Evolutionary conservation across 2,113 vertebrate species (phyloP), one percentile per base, ranked within the genome.

Genomic region (Phylloscopus trochilus): DNA sequence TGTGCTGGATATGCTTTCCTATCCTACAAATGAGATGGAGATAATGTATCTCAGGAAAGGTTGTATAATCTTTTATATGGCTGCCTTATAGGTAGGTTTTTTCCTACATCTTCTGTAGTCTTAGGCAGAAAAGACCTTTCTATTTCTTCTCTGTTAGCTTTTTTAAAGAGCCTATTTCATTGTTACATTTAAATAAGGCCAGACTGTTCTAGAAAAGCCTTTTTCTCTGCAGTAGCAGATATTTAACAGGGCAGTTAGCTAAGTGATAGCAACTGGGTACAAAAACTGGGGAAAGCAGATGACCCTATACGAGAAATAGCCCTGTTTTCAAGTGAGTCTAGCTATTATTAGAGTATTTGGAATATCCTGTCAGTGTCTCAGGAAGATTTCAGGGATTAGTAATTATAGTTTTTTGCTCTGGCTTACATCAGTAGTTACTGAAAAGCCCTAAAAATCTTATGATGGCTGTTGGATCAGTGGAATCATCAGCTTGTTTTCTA

Each of bases 291-390:
- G 27, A 77, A 49, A 78, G 66, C 20, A 84, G 43, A 63, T 53
- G 20, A 74, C 24, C 10, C 0, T 0, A 3, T 80, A 46, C 2
- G 21, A 69, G 58, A 79, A 64, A 56, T 33, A 24, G 0, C 35
- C 28, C 10, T 68, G 39, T 59, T 94, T 76, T 76, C 18, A 68
- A 86, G 35, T 2, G 15, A 83, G 27, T 11, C 13, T 6, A 51
- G 35, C 19, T 56, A 39, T 87, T 55, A 43, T 35, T 76, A 15
- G 7, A 64, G 35, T 23, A 30, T 69, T 84, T 84, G 24, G 41
- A 87, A 64, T 73, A 69, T 73, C 11, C 14, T 69, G 6, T 52
- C 24, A 17, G 27, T 72, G 37, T 83, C 16, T 58, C 6, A 8
- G 46, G 37, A 27, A 73, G 37, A 58, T 73, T 80, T 92, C 43